A percentile compares a stretch with the other conserved stretches of the same genome.
These are phyloP conservation scores for Helicorthomorpha holstii DNA, from an alignment of 1,140 invertebrate species.

Conservation along the genomic window DNA sequence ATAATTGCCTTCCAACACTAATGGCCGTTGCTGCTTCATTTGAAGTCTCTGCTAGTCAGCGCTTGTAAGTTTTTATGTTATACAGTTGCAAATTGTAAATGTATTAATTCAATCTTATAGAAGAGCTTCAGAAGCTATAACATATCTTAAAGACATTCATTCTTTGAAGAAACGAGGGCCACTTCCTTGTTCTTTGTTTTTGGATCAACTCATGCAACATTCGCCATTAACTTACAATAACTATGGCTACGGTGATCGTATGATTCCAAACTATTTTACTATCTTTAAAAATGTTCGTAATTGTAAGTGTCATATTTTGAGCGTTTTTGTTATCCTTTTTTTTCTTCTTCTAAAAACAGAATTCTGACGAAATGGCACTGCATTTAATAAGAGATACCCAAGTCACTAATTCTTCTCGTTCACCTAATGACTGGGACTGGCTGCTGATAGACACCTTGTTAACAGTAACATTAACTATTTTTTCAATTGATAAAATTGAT, in stretches of 20 bases:
- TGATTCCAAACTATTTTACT: too few species aligned
- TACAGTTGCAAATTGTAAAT: not conserved
- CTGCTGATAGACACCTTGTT: constrained; percentile 56
- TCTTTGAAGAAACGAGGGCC: constrained; percentile 55
- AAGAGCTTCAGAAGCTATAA: constrained; percentile 55
- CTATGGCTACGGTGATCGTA: not conserved
- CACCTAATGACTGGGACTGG: constrained; percentile 68
- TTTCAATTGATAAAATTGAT: not conserved
- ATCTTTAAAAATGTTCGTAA: too few species aligned
- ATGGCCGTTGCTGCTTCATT: constrained; percentile 50
- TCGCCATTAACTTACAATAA: constrained; percentile 7
- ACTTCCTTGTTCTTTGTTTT: constrained; percentile 57
- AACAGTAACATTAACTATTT: constrained; percentile 35
- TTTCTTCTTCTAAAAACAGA: too few species aligned
- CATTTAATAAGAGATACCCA: constrained; percentile 49
- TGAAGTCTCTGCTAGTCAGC: constrained; percentile 15
- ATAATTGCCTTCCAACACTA: constrained; percentile 60
- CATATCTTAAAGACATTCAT: constrained; percentile 52
- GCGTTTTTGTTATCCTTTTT: too few species aligned
- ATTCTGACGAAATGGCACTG: constrained; percentile 36
- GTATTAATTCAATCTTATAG: constrained; percentile 16
- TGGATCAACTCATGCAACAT: constrained; percentile 53
- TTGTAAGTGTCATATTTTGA: too few species aligned
- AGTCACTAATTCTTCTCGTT: constrained; percentile 41
- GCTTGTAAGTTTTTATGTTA: constrained; percentile 20